A percentile compares a stretch with the other conserved stretches of the same genome.
These are phyloP conservation scores for Campoletis sonorensis DNA, from an alignment of 1,140 invertebrate genomes.

Conservation along the genomic window DNA sequence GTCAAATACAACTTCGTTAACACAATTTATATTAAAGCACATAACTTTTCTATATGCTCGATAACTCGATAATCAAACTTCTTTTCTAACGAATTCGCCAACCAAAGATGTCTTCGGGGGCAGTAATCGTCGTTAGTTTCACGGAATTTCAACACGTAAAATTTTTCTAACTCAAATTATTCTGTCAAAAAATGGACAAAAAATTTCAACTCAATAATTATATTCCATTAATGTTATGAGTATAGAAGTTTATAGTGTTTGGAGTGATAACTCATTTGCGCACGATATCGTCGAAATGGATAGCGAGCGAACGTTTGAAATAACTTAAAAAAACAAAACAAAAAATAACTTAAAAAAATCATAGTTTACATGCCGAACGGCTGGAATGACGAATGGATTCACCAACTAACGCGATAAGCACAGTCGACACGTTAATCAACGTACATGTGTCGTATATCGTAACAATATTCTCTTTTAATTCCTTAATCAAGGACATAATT, in stretches of 20 bases:
- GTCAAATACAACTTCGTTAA: background rate
- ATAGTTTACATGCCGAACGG: slow-evolving; percentile 1
- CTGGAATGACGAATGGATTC: slow-evolving; percentile 33
- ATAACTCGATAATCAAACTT: background rate
- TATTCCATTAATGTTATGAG: too few species aligned
- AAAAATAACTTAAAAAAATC: slow-evolving; percentile 14
- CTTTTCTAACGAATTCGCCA: background rate
- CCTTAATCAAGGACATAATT: too few species aligned
- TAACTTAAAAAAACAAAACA: background rate
- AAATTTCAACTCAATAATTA: too few species aligned
- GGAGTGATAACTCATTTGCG: background rate
- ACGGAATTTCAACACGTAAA: too few species aligned
- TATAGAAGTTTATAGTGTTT: background rate
- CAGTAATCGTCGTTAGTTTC: too few species aligned
- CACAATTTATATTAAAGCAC: background rate
- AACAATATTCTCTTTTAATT: background rate
- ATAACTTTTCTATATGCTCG: background rate
- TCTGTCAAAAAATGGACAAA: too few species aligned
- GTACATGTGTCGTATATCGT: background rate
- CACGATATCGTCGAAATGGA: background rate
- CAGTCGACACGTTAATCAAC: background rate
- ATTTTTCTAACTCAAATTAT: too few species aligned
- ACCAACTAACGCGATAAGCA: background rate
- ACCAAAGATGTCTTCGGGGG: too few species aligned
- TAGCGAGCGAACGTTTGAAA: background rate